Percentiles rank a stretch among this genome's conserved stretches.
Evolutionary conservation across 2,888 invertebrate genomes (phyloP).

Genomic region (Hofmannophila pseudospretella): DNA sequence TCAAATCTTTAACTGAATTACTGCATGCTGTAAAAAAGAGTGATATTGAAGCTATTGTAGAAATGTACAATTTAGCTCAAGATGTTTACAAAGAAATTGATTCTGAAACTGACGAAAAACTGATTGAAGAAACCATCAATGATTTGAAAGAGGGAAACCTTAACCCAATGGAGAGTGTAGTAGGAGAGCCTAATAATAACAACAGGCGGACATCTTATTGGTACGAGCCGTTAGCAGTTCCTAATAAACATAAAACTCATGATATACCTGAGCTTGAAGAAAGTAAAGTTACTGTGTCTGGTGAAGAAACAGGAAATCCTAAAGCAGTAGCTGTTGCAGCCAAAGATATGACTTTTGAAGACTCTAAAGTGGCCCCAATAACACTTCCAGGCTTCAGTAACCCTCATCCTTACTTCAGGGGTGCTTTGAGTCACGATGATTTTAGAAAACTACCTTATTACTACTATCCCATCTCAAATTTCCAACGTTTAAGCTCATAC

Average conservation of each 20-base stretch:
- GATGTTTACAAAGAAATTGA: conserved; percentile 62
- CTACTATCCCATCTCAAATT: conserved; percentile 43
- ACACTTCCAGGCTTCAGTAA: not conserved
- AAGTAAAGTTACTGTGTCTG: conserved; percentile 6
- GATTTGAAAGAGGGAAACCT: conserved; percentile 9
- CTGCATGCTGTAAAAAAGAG: conserved; percentile 58
- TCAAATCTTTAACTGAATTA: conserved; percentile 47
- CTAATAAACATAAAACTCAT: conserved; percentile 13
- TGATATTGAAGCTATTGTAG: conserved; percentile 61
- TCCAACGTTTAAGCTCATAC: conserved; percentile 46
- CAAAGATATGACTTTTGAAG: conserved; percentile 26
- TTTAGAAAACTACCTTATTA: conserved; percentile 45
- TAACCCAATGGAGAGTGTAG: not conserved
- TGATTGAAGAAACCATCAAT: conserved; percentile 21
- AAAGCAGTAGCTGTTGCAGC: not conserved
- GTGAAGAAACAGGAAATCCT: not conserved
- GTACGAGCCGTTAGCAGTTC: conserved; percentile 34
- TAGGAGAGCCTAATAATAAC: conserved; percentile 4
- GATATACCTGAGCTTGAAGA: conserved; percentile 15
- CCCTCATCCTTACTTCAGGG: not conserved
- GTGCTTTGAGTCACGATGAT: conserved; percentile 24
- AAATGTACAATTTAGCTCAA: conserved; percentile 63
- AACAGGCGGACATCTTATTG: conserved; percentile 32
- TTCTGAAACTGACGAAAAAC: conserved; percentile 23
- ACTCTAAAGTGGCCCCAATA: conserved; percentile 14